These are phyloP conservation scores for Amorpha juglandis DNA, from an alignment of 2,888 invertebrate genomes.

Conservation along the genomic window DNA sequence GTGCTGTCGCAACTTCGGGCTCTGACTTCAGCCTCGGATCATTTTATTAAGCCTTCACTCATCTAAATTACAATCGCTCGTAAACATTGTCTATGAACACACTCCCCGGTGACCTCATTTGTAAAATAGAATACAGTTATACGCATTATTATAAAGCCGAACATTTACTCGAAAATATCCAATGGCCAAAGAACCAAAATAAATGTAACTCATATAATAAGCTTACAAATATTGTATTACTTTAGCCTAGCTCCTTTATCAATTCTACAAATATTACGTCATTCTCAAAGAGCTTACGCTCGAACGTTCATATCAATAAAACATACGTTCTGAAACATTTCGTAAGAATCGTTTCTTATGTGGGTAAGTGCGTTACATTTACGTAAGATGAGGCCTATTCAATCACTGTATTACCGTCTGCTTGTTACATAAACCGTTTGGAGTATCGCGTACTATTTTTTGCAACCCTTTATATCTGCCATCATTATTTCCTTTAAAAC, in stretches of 20 bases:
- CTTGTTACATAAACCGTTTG: constrained; percentile 64
- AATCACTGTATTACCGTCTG: constrained; percentile 70
- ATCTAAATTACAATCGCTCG: constrained; percentile 66
- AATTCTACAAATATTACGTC: not conserved
- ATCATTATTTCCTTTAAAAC: constrained; percentile 51
- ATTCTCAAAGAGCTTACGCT: constrained; percentile 34
- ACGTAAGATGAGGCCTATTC: constrained; percentile 78
- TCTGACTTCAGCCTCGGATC: constrained; percentile 72
- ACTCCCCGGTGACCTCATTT: constrained; percentile 46
- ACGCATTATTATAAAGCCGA: not conserved
- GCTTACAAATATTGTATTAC: not conserved
- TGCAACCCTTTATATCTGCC: constrained; percentile 32
- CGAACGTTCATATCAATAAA: constrained; percentile 39
- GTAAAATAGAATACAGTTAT: constrained; percentile 27
- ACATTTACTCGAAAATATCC: not conserved
- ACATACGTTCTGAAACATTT: constrained; percentile 58
- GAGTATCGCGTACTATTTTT: constrained; percentile 57
- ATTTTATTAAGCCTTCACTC: constrained; percentile 76
- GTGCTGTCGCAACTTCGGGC: constrained; percentile 73
- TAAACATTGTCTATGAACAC: constrained; percentile 42
- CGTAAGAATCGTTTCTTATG: constrained; percentile 64
- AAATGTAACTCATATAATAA: not conserved
- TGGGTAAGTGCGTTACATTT: constrained; percentile 70
- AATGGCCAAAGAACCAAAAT: not conserved
- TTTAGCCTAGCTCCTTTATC: not conserved